Conservation (phyloP, 2,113 vertebrate genomes). For the Corythornis vintsioides region DNA sequence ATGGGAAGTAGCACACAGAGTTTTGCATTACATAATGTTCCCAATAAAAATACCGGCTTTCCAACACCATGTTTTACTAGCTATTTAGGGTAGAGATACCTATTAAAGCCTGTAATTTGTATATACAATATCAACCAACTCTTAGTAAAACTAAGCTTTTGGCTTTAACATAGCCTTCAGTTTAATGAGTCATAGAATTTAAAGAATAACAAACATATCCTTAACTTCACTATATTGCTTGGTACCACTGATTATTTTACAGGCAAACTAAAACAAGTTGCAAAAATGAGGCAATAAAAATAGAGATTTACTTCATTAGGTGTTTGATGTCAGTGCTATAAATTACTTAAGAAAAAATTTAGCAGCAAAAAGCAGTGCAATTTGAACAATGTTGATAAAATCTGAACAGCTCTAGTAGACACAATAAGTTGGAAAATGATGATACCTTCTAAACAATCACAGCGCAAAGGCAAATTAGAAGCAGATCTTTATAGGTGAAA, state of each 20-base stretch:
- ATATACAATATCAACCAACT: background rate
- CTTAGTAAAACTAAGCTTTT: background rate
- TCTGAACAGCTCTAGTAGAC: background rate
- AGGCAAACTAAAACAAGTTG: background rate
- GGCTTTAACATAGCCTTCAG: background rate
- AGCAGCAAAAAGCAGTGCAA: background rate
- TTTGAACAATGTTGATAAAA: conserved; percentile 30
- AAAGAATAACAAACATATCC: background rate
- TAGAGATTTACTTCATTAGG: background rate
- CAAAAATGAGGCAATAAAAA: background rate
- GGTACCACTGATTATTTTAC: background rate
- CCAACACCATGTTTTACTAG: background rate
- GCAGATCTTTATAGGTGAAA: conserved; percentile 46
- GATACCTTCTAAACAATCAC: conserved; percentile 32
- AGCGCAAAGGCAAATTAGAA: conserved; percentile 52
- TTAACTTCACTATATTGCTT: background rate
- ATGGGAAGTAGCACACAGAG: background rate
- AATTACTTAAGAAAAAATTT: background rate
- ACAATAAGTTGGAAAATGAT: background rate
- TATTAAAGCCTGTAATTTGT: background rate
- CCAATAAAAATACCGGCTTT: background rate
- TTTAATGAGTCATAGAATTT: background rate
- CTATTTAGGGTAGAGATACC: background rate
- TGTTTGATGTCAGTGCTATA: background rate
- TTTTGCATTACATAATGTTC: background rate